phyloP scores from a whole-genome alignment of 2,888 invertebrate species.

The Amiota communis region DNA sequence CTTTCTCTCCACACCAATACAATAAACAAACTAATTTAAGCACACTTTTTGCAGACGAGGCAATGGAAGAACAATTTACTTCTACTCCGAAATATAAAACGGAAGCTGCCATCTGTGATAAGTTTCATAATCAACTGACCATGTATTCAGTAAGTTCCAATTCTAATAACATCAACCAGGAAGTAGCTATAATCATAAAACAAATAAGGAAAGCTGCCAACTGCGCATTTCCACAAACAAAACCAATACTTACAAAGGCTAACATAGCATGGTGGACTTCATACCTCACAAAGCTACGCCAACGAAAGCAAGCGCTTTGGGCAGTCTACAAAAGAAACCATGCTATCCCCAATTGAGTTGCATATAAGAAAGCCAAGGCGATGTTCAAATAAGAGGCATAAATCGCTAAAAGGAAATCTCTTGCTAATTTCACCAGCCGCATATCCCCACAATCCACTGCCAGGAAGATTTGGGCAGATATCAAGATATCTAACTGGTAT shows the following conservation, averaged over 20 bases:
- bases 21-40: neutral
- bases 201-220: neutral
- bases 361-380: no score
- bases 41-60: no score
- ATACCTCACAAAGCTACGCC: neutral
- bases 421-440: neutral
- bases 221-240: neutral
- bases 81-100: neutral
- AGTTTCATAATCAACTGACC: neutral
- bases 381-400: no score
- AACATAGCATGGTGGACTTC: neutral
- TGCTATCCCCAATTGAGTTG: neutral
- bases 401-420: no score
- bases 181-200: neutral
- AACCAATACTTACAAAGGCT: no score
- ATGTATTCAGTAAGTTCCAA: neutral
- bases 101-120: neutral
- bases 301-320: neutral
- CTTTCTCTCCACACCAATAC: neutral
- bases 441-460: constrained; percentile 13
- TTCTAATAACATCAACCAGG: constrained; percentile 8
- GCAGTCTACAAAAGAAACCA: neutral
- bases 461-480: neutral
- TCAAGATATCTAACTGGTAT: neutral
- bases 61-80: neutral